phyloP scores from a whole-genome alignment of 2,888 invertebrate species.

The Trissolcus brochymenae region DNA sequence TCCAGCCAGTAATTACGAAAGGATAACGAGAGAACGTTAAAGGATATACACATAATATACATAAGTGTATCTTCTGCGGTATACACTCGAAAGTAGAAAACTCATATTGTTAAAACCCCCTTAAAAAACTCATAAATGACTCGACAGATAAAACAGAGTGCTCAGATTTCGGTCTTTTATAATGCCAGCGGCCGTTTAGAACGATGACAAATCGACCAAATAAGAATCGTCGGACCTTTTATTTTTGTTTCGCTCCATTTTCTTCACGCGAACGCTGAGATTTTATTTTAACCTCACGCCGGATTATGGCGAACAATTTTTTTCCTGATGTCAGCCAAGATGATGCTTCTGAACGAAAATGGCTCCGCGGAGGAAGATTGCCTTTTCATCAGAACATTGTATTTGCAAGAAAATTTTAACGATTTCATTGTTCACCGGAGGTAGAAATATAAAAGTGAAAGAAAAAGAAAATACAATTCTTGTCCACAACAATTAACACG shows the following conservation, averaged over 20 bases:
- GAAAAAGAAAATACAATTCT: too few species aligned
- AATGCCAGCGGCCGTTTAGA: slow-evolving; percentile 20
- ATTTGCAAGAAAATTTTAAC: too few species aligned
- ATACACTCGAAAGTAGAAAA: slow-evolving; percentile 42
- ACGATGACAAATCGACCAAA: slow-evolving; percentile 23
- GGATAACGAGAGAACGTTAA: slow-evolving; percentile 52
- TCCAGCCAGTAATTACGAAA: slow-evolving; percentile 42
- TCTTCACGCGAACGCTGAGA: neutral
- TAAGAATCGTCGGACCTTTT: slow-evolving; percentile 6
- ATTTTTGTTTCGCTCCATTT: neutral
- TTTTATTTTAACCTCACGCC: neutral
- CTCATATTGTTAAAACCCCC: slow-evolving; percentile 38
- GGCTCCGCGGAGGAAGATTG: too few species aligned
- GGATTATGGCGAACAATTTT: neutral
- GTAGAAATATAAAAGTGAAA: too few species aligned
- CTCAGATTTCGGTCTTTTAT: slow-evolving; percentile 36
- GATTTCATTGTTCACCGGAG: too few species aligned
- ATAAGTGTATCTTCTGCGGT: slow-evolving; percentile 38
- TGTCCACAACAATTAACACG: too few species aligned
- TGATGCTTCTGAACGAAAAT: too few species aligned
- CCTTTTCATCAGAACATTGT: too few species aligned
- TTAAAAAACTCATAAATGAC: slow-evolving; percentile 34
- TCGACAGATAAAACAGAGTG: slow-evolving; percentile 28
- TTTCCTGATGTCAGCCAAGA: too few species aligned
- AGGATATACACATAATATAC: slow-evolving; percentile 45